Percentiles rank a stretch among this genome's conserved stretches.
Evolutionary conservation across 2,888 invertebrate genomes (phyloP).

Genomic region (Zhengitettix transpicula): DNA sequence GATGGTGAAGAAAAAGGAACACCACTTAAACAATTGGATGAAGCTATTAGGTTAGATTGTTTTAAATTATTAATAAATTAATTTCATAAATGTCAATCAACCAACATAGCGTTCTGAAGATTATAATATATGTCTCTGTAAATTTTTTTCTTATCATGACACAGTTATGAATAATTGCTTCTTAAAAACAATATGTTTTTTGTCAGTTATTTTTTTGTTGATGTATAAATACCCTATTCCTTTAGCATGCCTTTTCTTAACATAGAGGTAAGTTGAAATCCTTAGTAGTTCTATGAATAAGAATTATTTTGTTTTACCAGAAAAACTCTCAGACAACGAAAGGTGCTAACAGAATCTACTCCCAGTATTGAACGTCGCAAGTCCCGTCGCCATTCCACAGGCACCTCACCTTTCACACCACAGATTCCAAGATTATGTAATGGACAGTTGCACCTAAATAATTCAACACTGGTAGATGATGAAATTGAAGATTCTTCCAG

Average conservation of each 20-base stretch:
- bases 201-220: too few species aligned
- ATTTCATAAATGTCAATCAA: too few species aligned
- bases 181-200: too few species aligned
- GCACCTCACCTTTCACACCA: slow-evolving; percentile 37
- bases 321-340: slow-evolving; percentile 55
- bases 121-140: too few species aligned
- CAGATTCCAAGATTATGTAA: slow-evolving; percentile 17
- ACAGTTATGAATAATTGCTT: too few species aligned
- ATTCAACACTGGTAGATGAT: slow-evolving; percentile 16
- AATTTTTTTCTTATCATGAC: too few species aligned
- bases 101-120: too few species aligned
- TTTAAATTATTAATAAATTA: too few species aligned
- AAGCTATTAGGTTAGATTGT: slow-evolving; percentile 30
- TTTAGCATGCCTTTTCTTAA: too few species aligned
- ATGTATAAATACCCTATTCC: too few species aligned
- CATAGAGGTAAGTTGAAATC: too few species aligned
- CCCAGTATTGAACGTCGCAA: slow-evolving; percentile 48
- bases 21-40: slow-evolving; percentile 38
- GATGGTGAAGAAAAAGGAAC: slow-evolving; percentile 60
- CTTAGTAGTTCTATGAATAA: too few species aligned
- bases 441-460: slow-evolving; percentile 19
- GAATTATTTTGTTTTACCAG: slow-evolving; percentile 22
- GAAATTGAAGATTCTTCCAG: slow-evolving; percentile 27
- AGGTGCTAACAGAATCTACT: slow-evolving; percentile 36
- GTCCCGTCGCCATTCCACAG: slow-evolving; percentile 58